phyloP scores from a whole-genome alignment of 2,113 vertebrate genomes.

The Propithecus coquereli region DNA sequence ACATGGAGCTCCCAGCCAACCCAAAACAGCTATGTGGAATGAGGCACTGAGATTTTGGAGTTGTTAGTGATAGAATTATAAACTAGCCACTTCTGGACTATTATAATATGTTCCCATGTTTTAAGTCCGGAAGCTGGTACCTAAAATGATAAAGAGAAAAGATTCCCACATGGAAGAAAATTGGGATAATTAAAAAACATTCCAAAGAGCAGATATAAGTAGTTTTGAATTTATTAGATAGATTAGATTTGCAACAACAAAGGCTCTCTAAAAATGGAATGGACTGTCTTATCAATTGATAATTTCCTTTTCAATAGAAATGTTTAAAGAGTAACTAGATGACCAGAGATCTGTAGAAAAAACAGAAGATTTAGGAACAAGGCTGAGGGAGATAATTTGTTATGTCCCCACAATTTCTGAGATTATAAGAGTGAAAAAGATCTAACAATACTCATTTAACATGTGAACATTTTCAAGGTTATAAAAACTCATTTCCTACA shows the following conservation, averaged over 20 bases:
- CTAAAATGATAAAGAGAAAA: not conserved
- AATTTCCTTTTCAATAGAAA: conserved; percentile 33
- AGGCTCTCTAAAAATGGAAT: not conserved
- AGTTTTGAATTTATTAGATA: not conserved
- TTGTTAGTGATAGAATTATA: not conserved
- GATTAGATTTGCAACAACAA: not conserved
- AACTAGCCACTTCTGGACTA: not conserved
- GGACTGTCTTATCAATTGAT: not conserved
- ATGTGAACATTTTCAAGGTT: not conserved
- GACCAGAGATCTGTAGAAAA: not conserved
- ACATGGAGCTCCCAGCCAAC: not conserved
- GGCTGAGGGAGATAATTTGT: not conserved
- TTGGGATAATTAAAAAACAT: not conserved
- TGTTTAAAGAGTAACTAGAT: conserved; percentile 35
- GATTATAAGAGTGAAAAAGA: conserved; percentile 30
- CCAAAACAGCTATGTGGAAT: not conserved
- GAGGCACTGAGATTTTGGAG: not conserved
- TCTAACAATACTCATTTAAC: not conserved
- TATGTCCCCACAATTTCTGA: conserved; percentile 9
- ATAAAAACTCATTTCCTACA: not conserved
- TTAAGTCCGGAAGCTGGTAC: conserved; percentile 10
- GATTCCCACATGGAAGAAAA: not conserved
- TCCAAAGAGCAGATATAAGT: not conserved
- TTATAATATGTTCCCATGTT: not conserved
- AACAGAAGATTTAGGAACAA: not conserved